A percentile compares a stretch with the other conserved stretches of the same genome.
Evolutionary conservation across 1,140 invertebrate species (phyloP).

Genomic region (Sarcophaga bullata): DNA sequence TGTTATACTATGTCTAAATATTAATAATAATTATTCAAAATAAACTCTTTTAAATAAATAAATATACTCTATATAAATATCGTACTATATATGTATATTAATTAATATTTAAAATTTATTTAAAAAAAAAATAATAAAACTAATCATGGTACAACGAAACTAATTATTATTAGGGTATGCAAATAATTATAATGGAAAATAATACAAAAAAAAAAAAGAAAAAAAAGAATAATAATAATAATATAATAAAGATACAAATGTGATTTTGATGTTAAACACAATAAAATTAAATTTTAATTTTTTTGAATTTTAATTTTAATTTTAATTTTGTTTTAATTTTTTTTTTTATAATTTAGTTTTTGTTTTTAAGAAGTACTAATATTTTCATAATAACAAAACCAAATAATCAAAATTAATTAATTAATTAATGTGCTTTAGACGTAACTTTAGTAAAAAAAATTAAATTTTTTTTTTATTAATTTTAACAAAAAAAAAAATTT

Average conservation of each 20-base stretch:
- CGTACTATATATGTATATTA: slow-evolving; percentile 12
- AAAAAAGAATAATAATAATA: background rate
- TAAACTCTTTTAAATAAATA: slow-evolving; percentile 8
- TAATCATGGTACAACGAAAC: too few species aligned
- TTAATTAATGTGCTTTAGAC: slow-evolving; percentile 44
- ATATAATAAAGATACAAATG: background rate
- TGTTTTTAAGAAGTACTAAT: too few species aligned
- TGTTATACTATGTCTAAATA: slow-evolving; percentile 30
- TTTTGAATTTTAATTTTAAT: background rate
- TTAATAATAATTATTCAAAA: slow-evolving; percentile 6
- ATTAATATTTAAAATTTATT: slow-evolving; percentile 25
- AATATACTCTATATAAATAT: background rate
- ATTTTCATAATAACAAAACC: slow-evolving; percentile 4
- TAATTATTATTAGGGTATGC: slow-evolving; percentile 34
- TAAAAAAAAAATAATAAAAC: too few species aligned
- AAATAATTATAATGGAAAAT: slow-evolving; percentile 15
- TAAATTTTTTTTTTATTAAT: too few species aligned
- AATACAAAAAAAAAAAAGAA: background rate
- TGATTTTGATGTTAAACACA: slow-evolving; percentile 29
- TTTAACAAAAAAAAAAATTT: background rate
- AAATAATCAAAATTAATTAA: slow-evolving; percentile 20
- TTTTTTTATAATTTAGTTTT: slow-evolving; percentile 21
- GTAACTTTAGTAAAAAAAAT: slow-evolving; percentile 29
- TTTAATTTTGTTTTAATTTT: background rate
- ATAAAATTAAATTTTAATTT: slow-evolving; percentile 27